phyloP scores from a whole-genome alignment of 2,888 invertebrate species.

The Allolobophora icterica region DNA sequence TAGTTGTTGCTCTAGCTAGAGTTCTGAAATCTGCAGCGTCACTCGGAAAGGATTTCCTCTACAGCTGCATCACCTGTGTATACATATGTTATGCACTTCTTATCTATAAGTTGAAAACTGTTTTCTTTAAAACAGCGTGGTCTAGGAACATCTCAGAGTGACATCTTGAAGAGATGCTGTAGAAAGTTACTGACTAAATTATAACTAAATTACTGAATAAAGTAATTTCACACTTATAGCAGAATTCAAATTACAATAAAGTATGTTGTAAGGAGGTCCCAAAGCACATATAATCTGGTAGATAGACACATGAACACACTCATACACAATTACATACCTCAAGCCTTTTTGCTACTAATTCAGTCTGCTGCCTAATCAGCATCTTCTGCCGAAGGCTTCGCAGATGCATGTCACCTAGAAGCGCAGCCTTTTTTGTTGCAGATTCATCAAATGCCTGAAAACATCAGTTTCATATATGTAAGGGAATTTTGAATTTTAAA shows the following conservation, averaged over 20 bases:
- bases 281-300: background rate
- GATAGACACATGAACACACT: background rate
- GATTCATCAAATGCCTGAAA: conserved; percentile 22
- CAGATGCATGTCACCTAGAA: conserved; percentile 97
- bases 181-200: background rate
- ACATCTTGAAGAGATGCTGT: too few relatives aligned
- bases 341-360: conserved; percentile 92
- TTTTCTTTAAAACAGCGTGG: too few relatives aligned
- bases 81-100: too few relatives aligned
- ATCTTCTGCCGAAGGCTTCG: conserved; percentile 72
- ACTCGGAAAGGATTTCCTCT: too few relatives aligned
- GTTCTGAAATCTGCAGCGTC: too few relatives aligned
- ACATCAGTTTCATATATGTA: conserved; percentile 4
- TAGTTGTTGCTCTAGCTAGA: too few relatives aligned
- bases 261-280: background rate
- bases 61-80: too few relatives aligned
- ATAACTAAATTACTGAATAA: background rate
- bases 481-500: background rate
- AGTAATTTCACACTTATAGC: background rate
- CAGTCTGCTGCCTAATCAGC: conserved; percentile 88
- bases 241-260: background rate
- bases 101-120: too few relatives aligned
- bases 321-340: conserved; percentile 68
- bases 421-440: conserved; percentile 78
- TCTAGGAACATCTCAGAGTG: background rate